A percentile compares a stretch with the other conserved stretches of the same genome.
phyloP scores from a whole-genome alignment of 1,140 invertebrate genomes.

The Bilobella aurantiaca region DNA sequence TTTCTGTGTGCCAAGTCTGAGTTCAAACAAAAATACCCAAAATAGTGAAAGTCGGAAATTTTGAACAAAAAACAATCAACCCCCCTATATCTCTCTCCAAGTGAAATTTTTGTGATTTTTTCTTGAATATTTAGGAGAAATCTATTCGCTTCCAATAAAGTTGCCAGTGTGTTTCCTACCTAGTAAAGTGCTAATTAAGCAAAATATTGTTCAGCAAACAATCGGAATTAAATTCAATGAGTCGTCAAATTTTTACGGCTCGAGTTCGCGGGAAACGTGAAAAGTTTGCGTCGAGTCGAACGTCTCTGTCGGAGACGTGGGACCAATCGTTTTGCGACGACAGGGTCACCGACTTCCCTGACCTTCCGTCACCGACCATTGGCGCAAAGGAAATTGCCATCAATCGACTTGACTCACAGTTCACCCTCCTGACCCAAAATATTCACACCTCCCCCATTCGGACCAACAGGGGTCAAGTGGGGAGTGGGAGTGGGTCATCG shows the following conservation, averaged over 20 bases:
- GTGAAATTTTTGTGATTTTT: too few relatives aligned
- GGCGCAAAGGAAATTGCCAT: slow-evolving; percentile 22
- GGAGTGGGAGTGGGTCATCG: background rate
- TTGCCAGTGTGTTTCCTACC: too few relatives aligned
- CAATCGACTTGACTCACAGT: slow-evolving; percentile 9
- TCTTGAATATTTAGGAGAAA: too few relatives aligned
- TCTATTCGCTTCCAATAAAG: too few relatives aligned
- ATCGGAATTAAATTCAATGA: too few relatives aligned
- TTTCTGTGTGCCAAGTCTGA: too few relatives aligned
- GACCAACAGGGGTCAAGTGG: background rate
- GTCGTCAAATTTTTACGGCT: slow-evolving; percentile 26
- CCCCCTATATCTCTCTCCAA: too few relatives aligned
- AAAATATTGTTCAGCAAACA: too few relatives aligned
- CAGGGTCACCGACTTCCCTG: slow-evolving; percentile 20
- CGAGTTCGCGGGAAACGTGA: slow-evolving; percentile 33
- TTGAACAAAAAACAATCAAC: too few relatives aligned
- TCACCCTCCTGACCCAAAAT: background rate
- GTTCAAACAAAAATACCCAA: too few relatives aligned
- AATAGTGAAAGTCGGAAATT: too few relatives aligned
- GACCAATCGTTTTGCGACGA: slow-evolving; percentile 25
- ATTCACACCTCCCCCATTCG: background rate
- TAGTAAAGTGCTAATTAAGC: too few relatives aligned
- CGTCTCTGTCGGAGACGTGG: slow-evolving; percentile 35
- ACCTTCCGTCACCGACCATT: slow-evolving; percentile 33
- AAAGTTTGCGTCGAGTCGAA: slow-evolving; percentile 32